phyloP scores from a whole-genome alignment of 2,113 vertebrate species.

The Eupsittula cactorum region DNA sequence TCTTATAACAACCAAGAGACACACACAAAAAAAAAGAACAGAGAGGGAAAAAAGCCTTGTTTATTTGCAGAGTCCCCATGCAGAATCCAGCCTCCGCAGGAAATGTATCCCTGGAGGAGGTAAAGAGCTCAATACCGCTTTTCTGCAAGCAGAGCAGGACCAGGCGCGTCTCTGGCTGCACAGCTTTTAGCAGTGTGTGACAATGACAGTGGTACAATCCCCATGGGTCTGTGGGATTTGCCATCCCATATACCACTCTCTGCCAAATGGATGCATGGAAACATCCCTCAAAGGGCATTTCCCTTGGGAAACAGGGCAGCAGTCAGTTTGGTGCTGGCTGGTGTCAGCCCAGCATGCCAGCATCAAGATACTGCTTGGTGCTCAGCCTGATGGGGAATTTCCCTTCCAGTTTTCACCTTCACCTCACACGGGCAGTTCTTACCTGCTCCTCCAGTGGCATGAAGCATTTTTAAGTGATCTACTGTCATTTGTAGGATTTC shows the following conservation, averaged over 20 bases:
- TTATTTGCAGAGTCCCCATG: conserved; percentile 56
- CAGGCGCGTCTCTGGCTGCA: not conserved
- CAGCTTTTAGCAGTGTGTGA: not conserved
- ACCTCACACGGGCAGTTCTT: not conserved
- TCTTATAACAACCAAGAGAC: conserved; percentile 44
- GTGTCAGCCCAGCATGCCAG: not conserved
- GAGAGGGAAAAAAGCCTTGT: conserved; percentile 43
- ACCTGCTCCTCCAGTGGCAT: conserved; percentile 91
- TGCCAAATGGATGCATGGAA: not conserved
- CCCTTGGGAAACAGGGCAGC: not conserved
- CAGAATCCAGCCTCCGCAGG: conserved; percentile 52
- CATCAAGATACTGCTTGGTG: not conserved
- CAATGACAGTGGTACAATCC: not conserved
- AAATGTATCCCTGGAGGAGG: conserved; percentile 48
- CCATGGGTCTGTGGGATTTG: not conserved
- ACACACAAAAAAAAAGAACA: not conserved
- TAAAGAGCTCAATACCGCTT: not conserved
- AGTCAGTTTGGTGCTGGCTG: not conserved
- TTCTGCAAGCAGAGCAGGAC: conserved; percentile 14
- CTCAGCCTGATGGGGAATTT: not conserved
- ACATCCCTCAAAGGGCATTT: not conserved
- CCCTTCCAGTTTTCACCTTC: not conserved
- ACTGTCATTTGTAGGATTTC: conserved; percentile 97
- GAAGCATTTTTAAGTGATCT: conserved; percentile 93
- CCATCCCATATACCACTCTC: not conserved